Conservation (phyloP, 2,888 invertebrate genomes). For the Myopa tessellatipennis region DNA sequence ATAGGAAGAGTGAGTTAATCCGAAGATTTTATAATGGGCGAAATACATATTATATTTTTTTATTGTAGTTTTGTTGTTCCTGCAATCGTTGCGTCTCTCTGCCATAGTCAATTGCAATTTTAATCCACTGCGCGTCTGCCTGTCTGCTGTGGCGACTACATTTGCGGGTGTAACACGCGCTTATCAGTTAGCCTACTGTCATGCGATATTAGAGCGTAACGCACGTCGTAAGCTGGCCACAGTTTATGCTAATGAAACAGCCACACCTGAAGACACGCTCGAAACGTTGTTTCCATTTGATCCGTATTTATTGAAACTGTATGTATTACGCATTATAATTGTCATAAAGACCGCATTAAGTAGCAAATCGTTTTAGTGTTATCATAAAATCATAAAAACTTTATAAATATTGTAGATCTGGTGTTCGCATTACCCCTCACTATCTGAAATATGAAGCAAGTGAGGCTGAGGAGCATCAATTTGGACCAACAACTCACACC, state of each 20-base stretch:
- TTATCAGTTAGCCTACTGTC: conserved; percentile 93
- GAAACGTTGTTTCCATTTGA: conserved; percentile 91
- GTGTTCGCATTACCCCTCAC: conserved; percentile 65
- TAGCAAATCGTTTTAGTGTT: background rate
- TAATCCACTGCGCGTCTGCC: conserved; percentile 89
- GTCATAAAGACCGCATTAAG: conserved; percentile 65
- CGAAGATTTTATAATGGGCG: background rate
- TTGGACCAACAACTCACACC: background rate
- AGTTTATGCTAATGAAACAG: conserved; percentile 70
- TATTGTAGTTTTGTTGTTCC: conserved; percentile 77
- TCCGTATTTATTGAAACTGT: conserved; percentile 79
- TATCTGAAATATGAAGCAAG: conserved; percentile 70
- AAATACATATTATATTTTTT: background rate
- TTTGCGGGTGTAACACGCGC: conserved; percentile 85
- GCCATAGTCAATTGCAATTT: conserved; percentile 86
- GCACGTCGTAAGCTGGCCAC: conserved; percentile 73
- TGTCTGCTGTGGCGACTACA: conserved; percentile 79
- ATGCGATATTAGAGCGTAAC: conserved; percentile 89
- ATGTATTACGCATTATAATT: conserved; percentile 50
- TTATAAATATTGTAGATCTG: conserved; percentile 60
- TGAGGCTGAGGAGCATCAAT: conserved; percentile 55
- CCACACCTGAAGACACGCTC: conserved; percentile 68
- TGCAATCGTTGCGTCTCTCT: conserved; percentile 85
- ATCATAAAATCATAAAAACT: background rate
- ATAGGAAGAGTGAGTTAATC: conserved; percentile 77